phyloP scores from a whole-genome alignment of 2,113 vertebrate species.

The Calypte anna region DNA sequence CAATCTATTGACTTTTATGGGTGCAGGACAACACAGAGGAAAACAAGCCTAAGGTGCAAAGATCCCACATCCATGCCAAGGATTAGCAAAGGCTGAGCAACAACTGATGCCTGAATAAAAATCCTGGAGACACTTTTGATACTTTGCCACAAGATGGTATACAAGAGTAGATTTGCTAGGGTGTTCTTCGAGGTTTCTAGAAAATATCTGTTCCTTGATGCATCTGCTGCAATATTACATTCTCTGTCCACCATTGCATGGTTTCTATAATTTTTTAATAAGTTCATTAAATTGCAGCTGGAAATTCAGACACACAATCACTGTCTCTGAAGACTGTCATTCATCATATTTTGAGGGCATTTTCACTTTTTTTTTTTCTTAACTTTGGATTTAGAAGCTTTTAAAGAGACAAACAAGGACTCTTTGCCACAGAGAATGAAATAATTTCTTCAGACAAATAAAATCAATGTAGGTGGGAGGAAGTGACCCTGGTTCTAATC shows the following conservation, averaged over 20 bases:
- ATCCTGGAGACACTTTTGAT: background rate
- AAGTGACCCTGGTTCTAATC: background rate
- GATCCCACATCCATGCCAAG: background rate
- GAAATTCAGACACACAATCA: background rate
- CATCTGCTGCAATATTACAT: background rate
- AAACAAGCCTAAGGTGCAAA: background rate
- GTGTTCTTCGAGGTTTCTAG: background rate
- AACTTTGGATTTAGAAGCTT: background rate
- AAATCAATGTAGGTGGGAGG: background rate
- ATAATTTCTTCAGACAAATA: background rate
- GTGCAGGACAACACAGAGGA: background rate
- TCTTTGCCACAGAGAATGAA: background rate
- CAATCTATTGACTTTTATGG: background rate
- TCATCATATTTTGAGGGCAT: conserved; percentile 3
- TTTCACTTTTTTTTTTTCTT: background rate
- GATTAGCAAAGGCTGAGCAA: background rate
- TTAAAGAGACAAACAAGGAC: background rate
- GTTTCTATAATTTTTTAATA: background rate
- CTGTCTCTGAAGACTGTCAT: background rate
- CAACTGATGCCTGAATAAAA: background rate
- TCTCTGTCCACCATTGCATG: background rate
- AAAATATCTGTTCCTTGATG: background rate
- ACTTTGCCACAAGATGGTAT: background rate
- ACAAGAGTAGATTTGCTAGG: background rate
- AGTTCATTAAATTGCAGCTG: background rate